Conservation (phyloP, 2,797 vertebrate genomes). For the Pelobates cultripes region DNA sequence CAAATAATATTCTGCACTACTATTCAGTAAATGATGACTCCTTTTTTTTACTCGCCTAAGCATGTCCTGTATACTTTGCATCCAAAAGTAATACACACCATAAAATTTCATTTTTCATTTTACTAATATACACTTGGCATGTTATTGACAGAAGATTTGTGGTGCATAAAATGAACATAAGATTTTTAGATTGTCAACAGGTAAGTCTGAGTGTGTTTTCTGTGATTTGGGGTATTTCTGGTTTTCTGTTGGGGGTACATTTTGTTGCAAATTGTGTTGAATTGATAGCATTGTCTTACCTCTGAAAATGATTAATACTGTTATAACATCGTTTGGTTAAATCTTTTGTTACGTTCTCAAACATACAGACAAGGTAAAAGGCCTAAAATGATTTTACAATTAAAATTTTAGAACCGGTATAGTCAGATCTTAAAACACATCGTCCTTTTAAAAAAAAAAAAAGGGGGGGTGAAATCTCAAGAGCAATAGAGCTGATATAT, state of each 20-base stretch:
- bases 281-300: too few relatives aligned
- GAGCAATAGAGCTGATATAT: too few relatives aligned
- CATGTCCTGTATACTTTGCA: constrained; percentile 70
- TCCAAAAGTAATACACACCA: constrained; percentile 67
- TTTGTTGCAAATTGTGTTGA: too few relatives aligned
- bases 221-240: neutral
- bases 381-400: too few relatives aligned
- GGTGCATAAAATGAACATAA: constrained; percentile 58
- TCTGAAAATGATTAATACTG: too few relatives aligned
- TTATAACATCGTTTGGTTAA: too few relatives aligned
- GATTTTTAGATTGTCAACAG: constrained; percentile 59
- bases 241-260: neutral
- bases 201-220: constrained; percentile 64
- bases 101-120: constrained; percentile 68
- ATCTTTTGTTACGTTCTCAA: too few relatives aligned
- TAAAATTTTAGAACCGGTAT: too few relatives aligned
- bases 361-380: too few relatives aligned
- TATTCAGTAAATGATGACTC: constrained; percentile 64
- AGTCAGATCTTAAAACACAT: too few relatives aligned
- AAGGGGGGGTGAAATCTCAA: too few relatives aligned
- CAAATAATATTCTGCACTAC: constrained; percentile 66
- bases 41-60: constrained; percentile 66
- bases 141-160: constrained; percentile 68
- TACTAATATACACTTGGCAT: constrained; percentile 81
- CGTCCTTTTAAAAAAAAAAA: too few relatives aligned